These are phyloP conservation scores for Melinaea menophilus DNA, from an alignment of 2,888 invertebrate genomes.

Conservation along the genomic window DNA sequence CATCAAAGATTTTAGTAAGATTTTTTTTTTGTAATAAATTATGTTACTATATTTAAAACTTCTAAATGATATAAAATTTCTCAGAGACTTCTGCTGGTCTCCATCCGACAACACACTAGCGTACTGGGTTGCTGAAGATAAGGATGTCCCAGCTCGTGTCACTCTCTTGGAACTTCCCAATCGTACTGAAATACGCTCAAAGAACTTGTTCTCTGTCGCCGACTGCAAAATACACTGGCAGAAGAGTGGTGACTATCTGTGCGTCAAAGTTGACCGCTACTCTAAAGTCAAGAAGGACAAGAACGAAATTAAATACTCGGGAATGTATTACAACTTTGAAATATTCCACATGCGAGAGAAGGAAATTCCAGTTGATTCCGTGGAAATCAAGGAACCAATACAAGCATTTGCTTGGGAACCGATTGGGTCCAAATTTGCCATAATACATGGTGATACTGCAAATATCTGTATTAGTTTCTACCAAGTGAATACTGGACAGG, in stretches of 20 bases:
- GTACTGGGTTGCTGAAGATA: conserved; percentile 99
- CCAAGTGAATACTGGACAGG: conserved; percentile 90
- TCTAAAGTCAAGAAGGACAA: conserved; percentile 97
- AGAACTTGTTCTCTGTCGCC: conserved; percentile 98
- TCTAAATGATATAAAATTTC: conserved; percentile 2
- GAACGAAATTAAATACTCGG: conserved; percentile 94
- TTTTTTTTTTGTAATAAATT: too few relatives aligned
- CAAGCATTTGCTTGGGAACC: conserved; percentile 99
- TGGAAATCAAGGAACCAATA: conserved; percentile 95
- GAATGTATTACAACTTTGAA: conserved; percentile 99
- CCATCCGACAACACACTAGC: conserved; percentile 97
- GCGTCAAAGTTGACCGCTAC: conserved; percentile 90
- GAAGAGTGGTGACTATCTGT: conserved; percentile 97
- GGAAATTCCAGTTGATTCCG: conserved; percentile 97
- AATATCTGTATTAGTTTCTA: conserved; percentile 95
- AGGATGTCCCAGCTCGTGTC: conserved; percentile 96
- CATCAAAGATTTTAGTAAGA: too few relatives aligned
- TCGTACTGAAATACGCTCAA: conserved; percentile 91
- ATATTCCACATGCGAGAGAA: conserved; percentile 99
- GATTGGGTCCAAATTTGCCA: conserved; percentile 95
- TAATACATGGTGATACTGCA: conserved; percentile 93
- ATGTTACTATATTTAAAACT: not conserved
- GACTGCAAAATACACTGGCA: conserved; percentile 99
- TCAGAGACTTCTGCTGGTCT: conserved; percentile 97
- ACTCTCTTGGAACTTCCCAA: conserved; percentile 95